Evolutionary conservation across 1,140 invertebrate genomes (phyloP).

Genomic region (Chymomyza costata): DNA sequence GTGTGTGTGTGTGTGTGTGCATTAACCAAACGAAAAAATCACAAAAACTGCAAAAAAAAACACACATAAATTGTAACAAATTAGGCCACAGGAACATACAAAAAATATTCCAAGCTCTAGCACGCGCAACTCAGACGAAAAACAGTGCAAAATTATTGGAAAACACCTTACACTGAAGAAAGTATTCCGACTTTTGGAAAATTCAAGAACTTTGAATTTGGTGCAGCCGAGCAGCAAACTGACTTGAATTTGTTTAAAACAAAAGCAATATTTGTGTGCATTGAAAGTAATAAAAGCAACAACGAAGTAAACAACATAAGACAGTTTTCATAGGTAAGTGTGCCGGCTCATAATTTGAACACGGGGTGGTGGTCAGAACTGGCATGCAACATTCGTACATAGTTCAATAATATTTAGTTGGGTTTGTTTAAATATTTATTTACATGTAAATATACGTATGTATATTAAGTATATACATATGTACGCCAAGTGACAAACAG

Average conservation of each 20-base stretch:
- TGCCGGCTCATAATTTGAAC: conserved; percentile 25
- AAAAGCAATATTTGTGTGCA: conserved; percentile 43
- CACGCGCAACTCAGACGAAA: background rate
- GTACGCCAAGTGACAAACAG: too few species aligned
- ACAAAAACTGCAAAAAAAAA: too few species aligned
- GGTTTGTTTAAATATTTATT: too few species aligned
- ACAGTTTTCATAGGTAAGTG: conserved; percentile 24
- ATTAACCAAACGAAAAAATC: conserved; percentile 10
- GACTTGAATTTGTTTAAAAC: conserved; percentile 18
- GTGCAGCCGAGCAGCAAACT: conserved; percentile 1
- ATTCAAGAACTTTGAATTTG: conserved; percentile 9
- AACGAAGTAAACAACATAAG: conserved; percentile 14
- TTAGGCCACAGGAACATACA: conserved; percentile 13
- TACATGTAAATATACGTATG: too few species aligned
- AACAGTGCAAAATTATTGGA: conserved; percentile 1
- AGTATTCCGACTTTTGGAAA: background rate
- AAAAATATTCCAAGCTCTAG: conserved; percentile 8
- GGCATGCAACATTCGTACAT: too few species aligned
- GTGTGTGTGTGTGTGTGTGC: conserved; percentile 27
- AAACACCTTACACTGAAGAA: too few species aligned
- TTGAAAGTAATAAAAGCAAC: conserved; percentile 12
- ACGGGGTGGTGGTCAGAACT: conserved; percentile 23
- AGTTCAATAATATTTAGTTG: too few species aligned
- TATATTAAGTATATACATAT: too few species aligned
- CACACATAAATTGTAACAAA: conserved; percentile 23